Evolutionary conservation across 2,888 invertebrate species (phyloP).

Genomic region (Polia nebulosa): DNA sequence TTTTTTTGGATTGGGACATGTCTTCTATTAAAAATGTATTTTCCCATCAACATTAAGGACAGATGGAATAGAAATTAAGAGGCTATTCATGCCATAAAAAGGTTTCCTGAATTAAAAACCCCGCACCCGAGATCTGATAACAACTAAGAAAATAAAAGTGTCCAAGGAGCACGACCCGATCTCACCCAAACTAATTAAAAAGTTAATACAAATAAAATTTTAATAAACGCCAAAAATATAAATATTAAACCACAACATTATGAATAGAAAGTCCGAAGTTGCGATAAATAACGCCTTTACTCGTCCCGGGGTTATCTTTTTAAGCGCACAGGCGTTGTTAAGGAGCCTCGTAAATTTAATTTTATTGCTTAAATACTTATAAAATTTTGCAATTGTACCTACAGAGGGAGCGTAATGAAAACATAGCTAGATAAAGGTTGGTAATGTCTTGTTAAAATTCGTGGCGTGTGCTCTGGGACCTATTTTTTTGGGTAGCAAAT

Average conservation of each 20-base stretch:
- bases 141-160: slow-evolving; percentile 39
- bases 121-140: not conserved
- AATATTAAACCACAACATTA: slow-evolving; percentile 76
- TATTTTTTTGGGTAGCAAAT: slow-evolving; percentile 58
- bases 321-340: slow-evolving; percentile 76
- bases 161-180: slow-evolving; percentile 35
- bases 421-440: slow-evolving; percentile 68
- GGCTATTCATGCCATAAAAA: not conserved
- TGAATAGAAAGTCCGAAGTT: slow-evolving; percentile 79
- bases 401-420: slow-evolving; percentile 67
- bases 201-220: slow-evolving; percentile 69
- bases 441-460: slow-evolving; percentile 71
- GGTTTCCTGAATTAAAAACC: not conserved
- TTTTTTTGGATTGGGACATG: no score
- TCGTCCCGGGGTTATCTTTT: slow-evolving; percentile 82
- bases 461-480: slow-evolving; percentile 55
- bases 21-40: not conserved
- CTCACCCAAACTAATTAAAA: slow-evolving; percentile 54
- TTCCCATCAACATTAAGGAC: not conserved
- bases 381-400: slow-evolving; percentile 78
- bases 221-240: slow-evolving; percentile 76
- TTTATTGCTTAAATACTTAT: slow-evolving; percentile 80
- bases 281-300: slow-evolving; percentile 80
- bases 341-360: slow-evolving; percentile 81
- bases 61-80: not conserved